Percentiles rank a stretch among this genome's conserved stretches.
These are phyloP conservation scores for Tipula unca DNA, from an alignment of 2,888 invertebrate species.

Conservation along the genomic window DNA sequence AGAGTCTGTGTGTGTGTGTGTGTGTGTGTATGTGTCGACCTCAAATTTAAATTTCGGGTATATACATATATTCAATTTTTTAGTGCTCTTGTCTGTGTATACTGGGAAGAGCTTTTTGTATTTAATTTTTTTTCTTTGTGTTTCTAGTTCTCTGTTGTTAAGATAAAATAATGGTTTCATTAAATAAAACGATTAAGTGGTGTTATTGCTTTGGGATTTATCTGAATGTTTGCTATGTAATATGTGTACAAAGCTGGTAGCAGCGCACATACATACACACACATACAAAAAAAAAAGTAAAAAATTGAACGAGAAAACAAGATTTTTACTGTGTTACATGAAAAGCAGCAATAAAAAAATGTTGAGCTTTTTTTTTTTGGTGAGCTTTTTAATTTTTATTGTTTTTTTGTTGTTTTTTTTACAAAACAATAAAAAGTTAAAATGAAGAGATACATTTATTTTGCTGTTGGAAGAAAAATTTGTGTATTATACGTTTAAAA, in stretches of 20 bases:
- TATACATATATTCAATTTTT: neutral
- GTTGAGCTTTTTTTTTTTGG: neutral
- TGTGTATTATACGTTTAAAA: neutral
- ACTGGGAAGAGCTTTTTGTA: neutral
- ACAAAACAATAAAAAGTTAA: neutral
- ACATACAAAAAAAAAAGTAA: neutral
- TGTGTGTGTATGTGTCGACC: neutral
- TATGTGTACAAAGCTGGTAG: neutral
- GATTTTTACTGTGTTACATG: neutral
- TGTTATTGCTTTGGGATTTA: conserved; percentile 14
- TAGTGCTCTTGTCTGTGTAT: neutral
- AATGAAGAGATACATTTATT: neutral
- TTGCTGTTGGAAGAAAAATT: neutral
- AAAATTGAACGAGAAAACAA: neutral
- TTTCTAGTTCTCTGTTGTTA: neutral
- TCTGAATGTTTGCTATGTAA: neutral
- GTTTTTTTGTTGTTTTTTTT: neutral
- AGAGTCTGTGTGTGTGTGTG: neutral
- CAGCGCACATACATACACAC: neutral
- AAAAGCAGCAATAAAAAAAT: neutral
- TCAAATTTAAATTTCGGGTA: neutral
- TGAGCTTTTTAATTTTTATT: neutral
- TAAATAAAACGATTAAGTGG: conserved; percentile 14
- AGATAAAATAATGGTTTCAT: conserved; percentile 8
- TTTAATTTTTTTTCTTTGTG: neutral